A percentile compares a stretch with the other conserved stretches of the same genome.
These are phyloP conservation scores for Sitophilus oryzae DNA, from an alignment of 1,140 invertebrate genomes.

Conservation along the genomic window DNA sequence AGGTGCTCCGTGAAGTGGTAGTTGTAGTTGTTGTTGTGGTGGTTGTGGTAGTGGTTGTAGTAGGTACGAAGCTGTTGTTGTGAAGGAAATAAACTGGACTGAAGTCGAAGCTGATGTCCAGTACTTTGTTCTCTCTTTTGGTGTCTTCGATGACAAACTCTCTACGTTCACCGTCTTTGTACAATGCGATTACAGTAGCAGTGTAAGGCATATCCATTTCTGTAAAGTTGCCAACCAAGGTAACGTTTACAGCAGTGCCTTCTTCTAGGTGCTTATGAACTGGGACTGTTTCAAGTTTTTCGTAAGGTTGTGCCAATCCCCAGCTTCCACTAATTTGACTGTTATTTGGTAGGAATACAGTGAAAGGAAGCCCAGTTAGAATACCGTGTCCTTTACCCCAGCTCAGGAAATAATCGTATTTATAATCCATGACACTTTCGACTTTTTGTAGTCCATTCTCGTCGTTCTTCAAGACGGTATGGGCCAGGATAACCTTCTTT, in stretches of 20 bases:
- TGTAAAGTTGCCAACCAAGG: slow-evolving; percentile 63
- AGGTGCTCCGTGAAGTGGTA: slow-evolving; percentile 52
- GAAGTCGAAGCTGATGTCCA: slow-evolving; percentile 59
- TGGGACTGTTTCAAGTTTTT: slow-evolving; percentile 53
- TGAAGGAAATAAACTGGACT: slow-evolving; percentile 66
- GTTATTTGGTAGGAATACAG: slow-evolving; percentile 56
- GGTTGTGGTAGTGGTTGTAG: slow-evolving; percentile 65
- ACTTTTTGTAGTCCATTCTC: slow-evolving; percentile 48
- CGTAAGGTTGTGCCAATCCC: slow-evolving; percentile 56
- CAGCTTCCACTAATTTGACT: slow-evolving; percentile 58
- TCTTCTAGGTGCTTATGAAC: slow-evolving; percentile 59
- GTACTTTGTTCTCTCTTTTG: slow-evolving; percentile 57
- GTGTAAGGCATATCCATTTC: slow-evolving; percentile 66
- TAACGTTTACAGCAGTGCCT: slow-evolving; percentile 73
- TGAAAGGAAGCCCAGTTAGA: slow-evolving; percentile 65
- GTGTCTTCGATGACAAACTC: slow-evolving; percentile 51
- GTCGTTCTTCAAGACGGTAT: slow-evolving; percentile 58
- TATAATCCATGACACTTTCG: slow-evolving; percentile 64
- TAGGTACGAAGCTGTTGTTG: slow-evolving; percentile 70
- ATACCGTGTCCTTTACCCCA: slow-evolving; percentile 75
- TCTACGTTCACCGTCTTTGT: slow-evolving; percentile 53
- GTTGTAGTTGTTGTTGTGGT: slow-evolving; percentile 63
- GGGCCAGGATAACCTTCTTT: slow-evolving; percentile 52
- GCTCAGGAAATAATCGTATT: slow-evolving; percentile 60
- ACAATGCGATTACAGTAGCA: slow-evolving; percentile 62